A percentile compares a stretch with the other conserved stretches of the same genome.
These are phyloP conservation scores for Phrynosoma platyrhinos DNA, from an alignment of 2,113 vertebrate genomes.

Conservation along the genomic window DNA sequence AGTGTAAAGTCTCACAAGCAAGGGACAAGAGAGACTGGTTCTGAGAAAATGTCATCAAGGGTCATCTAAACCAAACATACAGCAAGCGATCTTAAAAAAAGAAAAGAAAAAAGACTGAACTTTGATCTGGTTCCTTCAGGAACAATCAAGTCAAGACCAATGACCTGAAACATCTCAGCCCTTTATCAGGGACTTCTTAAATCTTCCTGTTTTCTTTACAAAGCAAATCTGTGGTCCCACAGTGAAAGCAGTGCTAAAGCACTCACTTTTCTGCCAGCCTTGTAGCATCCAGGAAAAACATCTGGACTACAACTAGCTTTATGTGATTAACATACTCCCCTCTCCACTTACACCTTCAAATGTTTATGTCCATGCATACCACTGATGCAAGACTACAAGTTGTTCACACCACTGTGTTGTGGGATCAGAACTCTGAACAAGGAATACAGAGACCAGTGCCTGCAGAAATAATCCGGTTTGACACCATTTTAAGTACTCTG, in stretches of 20 bases:
- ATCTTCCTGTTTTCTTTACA: background rate
- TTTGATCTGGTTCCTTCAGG: background rate
- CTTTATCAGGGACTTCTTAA: background rate
- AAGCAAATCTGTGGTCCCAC: background rate
- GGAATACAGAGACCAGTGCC: too few species aligned
- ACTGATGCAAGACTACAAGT: too few species aligned
- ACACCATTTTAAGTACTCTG: too few species aligned
- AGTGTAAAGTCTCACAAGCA: background rate
- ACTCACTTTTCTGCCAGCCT: fast-evolving
- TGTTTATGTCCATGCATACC: too few species aligned
- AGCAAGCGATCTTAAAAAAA: background rate
- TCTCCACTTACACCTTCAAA: too few species aligned
- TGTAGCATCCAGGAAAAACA: background rate
- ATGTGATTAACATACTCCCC: background rate
- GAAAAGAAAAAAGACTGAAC: background rate
- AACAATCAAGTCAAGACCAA: too few species aligned
- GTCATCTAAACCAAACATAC: background rate
- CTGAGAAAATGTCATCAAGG: background rate
- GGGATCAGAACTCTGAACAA: too few species aligned
- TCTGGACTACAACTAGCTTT: background rate
- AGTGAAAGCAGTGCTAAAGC: background rate
- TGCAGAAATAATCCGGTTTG: too few species aligned
- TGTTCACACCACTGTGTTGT: too few species aligned
- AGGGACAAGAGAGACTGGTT: background rate
- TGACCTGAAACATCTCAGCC: background rate